Evolutionary conservation across 2,113 vertebrate species (phyloP), one percentile per base, ranked within the genome.

Genomic region (Nettapus auritus): DNA sequence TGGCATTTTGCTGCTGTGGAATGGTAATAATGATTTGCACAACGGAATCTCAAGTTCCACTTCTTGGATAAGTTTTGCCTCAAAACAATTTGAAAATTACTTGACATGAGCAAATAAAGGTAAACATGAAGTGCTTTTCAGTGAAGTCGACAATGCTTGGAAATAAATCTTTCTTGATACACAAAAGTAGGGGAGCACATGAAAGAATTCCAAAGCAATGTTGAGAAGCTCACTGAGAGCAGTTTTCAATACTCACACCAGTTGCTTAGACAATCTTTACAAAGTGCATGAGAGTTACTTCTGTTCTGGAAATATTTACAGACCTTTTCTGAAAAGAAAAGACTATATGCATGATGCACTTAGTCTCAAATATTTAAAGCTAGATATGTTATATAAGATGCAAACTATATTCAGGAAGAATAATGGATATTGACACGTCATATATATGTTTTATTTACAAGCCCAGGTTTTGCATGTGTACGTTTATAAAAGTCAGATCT

Each of bases 41-140:
- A 96, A 82, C 79, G 74, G 91, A 95, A 94, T 97, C 78, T 93
- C 81, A 93, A 96, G 89, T 88, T 46, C 63, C 69, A 82, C 82
- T 93, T 86, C 59, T 77, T 87, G 28, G 63, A 44, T 91, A 96
- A 69, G 46, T 88, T 92, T 42, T 94, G 33, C n/a, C 64, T 91
- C 60, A 81, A 59, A 84, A 91, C 76, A 82, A 85, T 91, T 86
- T 77, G 71, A 86, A 92, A 82, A 93, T 85, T 79, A 81, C 80
- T 83, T 89, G 66, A 88, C 52, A 71, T 76, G 59, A 86, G 42
- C 46, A 94, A 89, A 94, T 80, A 93, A 86, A 66, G 40, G 53
- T 82, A 92, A 89, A 94, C 15, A 67, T 50, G 11, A 89, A 81
- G 55, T 80, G 44, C 53, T 88, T 93, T 89, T 62, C 59, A 86